Evolutionary conservation across 2,797 vertebrate species (phyloP), one percentile per base, ranked within the genome.

Genomic region (Carapus acus): DNA sequence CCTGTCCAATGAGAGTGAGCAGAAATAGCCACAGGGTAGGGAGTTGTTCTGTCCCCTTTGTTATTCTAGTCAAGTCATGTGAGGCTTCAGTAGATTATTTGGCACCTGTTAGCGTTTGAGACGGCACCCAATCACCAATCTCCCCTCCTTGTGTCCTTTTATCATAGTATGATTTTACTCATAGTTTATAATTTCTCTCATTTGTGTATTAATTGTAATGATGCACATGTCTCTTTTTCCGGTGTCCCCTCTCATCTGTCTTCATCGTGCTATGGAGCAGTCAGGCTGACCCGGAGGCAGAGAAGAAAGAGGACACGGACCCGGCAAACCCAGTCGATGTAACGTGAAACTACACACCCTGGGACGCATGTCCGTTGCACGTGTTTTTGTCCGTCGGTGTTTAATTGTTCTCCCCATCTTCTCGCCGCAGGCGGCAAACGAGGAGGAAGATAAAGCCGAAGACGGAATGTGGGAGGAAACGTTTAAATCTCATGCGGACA

Each of bases 391-490:
- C 3, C 14, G 7, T 15, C 6, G 14, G 9, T 12, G 14, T 3
- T 7, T 9, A 7, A 7, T 12, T n/a, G 14, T 36, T 3, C n/a
- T 49, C 2, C 14, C 21, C n/a, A n/a, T 19, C 15, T 67, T 62
- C 24, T 57, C 2, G 2, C 20, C 54, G 4, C 56, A 85, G 80
- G 61, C 68, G 17, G 54, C 52, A 23, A 79, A 78, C 42, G 79
- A 72, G 51, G 83, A 84, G 44, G 81, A 82, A 43, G 83, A 86
- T 23, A 88, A 83, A 70, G 76, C 70, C 13, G 86, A 90, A 6
- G 90, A 88, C 0, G 93, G 91, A 7, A 84, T 91, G 76, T 97
- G 94, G 94, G 94, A 97, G 21, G 94, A 97, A 80, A 92, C 90
- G 0, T 97, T 96, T 85, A 97, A 95, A 77, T 91, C 92, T 0